Conservation (phyloP, 1,140 invertebrate genomes). For the Tigriopus japonicus region DNA sequence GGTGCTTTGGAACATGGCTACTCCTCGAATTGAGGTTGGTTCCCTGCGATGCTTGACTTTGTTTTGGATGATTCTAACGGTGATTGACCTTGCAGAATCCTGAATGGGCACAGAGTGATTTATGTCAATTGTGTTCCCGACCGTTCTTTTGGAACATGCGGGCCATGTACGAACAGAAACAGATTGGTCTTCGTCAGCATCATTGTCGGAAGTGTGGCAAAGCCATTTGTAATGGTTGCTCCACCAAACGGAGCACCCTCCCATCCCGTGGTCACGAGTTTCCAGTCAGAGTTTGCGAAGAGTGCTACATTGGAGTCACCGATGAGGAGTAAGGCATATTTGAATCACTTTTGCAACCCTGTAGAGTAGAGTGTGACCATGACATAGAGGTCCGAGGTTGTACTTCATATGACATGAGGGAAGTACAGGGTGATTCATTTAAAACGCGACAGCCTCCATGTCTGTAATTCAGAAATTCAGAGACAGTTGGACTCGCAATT, state of each 20-base stretch:
- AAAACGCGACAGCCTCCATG: no score
- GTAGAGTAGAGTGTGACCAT: no score
- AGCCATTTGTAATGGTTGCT: slow-evolving; percentile 81
- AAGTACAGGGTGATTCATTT: no score
- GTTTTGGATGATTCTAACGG: not conserved
- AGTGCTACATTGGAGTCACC: slow-evolving; percentile 60
- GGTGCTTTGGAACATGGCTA: slow-evolving; percentile 87
- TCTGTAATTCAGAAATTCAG: no score
- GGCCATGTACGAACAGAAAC: slow-evolving; percentile 92
- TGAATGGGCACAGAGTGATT: slow-evolving; percentile 77
- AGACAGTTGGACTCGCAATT: no score
- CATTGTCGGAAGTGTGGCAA: slow-evolving; percentile 71
- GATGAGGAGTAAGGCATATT: slow-evolving; percentile 49
- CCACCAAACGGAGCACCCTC: slow-evolving; percentile 62
- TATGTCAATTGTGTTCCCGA: slow-evolving; percentile 73
- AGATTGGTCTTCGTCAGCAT: slow-evolving; percentile 72
- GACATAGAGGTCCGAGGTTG: no score
- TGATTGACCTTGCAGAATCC: slow-evolving; percentile 44
- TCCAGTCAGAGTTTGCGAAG: slow-evolving; percentile 83
- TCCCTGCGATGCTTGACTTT: not conserved
- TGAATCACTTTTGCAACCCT: no score
- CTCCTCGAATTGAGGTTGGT: slow-evolving; percentile 52
- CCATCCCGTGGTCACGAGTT: slow-evolving; percentile 96
- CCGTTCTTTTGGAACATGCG: slow-evolving; percentile 98
- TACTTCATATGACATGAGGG: no score